Percentiles rank a stretch among this genome's conserved stretches.
Evolutionary conservation across 2,113 vertebrate species (phyloP).

Genomic region (Cynoglossus semilaevis): DNA sequence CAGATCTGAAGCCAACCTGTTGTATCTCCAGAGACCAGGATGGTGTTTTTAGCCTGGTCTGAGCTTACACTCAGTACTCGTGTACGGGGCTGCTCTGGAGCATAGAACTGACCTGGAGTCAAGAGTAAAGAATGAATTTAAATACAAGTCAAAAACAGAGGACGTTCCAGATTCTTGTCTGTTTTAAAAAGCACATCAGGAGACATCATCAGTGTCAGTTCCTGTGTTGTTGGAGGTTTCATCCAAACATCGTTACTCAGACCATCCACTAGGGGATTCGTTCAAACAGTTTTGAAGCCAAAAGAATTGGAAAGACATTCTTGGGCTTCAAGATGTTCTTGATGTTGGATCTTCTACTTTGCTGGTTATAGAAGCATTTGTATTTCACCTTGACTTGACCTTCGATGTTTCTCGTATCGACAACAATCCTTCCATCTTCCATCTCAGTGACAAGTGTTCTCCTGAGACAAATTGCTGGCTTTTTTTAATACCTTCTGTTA

Average conservation of each 20-base stretch:
- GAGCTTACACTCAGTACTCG: slow-evolving; percentile 58
- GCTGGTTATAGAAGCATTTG: too few species aligned
- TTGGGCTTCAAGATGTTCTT: too few species aligned
- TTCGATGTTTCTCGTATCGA: too few species aligned
- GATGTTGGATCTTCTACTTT: too few species aligned
- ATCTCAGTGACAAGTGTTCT: slow-evolving; percentile 9
- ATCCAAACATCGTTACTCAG: too few species aligned
- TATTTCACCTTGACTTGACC: too few species aligned
- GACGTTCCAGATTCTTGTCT: background rate
- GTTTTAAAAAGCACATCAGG: slow-evolving; percentile 6
- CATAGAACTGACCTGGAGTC: slow-evolving; percentile 61
- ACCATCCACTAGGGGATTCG: too few species aligned
- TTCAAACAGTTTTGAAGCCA: too few species aligned
- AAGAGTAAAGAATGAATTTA: background rate
- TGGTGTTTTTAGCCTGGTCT: slow-evolving; percentile 53
- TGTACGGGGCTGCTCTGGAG: slow-evolving; percentile 31
- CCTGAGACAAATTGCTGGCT: slow-evolving; percentile 16
- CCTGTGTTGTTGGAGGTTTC: too few species aligned
- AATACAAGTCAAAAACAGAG: background rate
- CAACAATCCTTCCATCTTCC: too few species aligned
- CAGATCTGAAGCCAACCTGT: slow-evolving; percentile 60
- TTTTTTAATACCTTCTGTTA: slow-evolving; percentile 16
- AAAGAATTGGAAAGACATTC: too few species aligned
- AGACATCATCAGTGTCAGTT: too few species aligned
- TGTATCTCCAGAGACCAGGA: slow-evolving; percentile 71